A percentile compares a stretch with the other conserved stretches of the same genome.
Conservation (phyloP, 2,888 invertebrate species). For the Lathronympha strigana region DNA sequence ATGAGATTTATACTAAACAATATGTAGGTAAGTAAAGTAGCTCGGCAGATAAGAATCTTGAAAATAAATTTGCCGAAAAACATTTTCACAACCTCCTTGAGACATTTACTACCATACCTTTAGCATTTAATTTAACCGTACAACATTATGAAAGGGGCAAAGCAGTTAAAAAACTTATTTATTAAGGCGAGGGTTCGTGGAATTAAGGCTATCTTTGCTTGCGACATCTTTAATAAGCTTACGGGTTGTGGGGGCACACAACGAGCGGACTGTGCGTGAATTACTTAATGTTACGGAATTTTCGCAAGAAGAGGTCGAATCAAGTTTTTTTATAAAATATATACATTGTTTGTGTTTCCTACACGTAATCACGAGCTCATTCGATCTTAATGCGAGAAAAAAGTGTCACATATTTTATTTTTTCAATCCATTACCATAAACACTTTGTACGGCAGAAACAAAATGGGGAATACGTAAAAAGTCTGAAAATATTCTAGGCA, state of each 20-base stretch:
- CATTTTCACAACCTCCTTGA: slow-evolving; percentile 1
- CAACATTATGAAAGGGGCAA: slow-evolving; percentile 15
- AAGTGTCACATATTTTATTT: too few relatives aligned
- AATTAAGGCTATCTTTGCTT: slow-evolving; percentile 61
- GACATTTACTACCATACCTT: slow-evolving; percentile 15
- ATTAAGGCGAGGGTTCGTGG: slow-evolving; percentile 48
- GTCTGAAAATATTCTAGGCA: too few relatives aligned
- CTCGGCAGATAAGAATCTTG: background rate
- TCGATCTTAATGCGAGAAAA: too few relatives aligned
- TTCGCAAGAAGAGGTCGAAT: too few relatives aligned
- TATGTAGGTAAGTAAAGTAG: background rate
- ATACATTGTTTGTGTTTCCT: too few relatives aligned
- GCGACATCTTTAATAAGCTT: slow-evolving; percentile 63
- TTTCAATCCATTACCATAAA: too few relatives aligned
- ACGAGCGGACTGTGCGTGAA: slow-evolving; percentile 13
- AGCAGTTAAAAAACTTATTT: slow-evolving; percentile 36
- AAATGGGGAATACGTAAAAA: too few relatives aligned
- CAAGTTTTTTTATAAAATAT: too few relatives aligned
- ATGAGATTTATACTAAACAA: too few relatives aligned
- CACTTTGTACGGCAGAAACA: too few relatives aligned
- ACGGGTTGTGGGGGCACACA: slow-evolving; percentile 49
- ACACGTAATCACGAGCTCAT: too few relatives aligned
- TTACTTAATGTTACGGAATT: background rate
- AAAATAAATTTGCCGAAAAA: background rate
- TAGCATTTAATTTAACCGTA: slow-evolving; percentile 21